Evolutionary conservation across 2,888 invertebrate species (phyloP).

Genomic region (Nomada hirtipes): DNA sequence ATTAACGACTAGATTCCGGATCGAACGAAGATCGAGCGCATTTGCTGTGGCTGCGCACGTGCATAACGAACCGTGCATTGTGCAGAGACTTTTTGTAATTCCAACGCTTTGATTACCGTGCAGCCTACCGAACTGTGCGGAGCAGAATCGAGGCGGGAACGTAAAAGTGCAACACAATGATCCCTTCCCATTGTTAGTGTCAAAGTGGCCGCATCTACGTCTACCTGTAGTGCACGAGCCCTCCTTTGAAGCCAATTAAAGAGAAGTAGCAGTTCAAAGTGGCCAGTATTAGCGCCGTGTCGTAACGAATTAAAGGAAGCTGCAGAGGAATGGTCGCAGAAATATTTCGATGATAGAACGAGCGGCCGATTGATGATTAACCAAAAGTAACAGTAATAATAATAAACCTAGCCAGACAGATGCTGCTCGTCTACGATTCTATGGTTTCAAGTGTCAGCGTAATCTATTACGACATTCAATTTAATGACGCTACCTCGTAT

Average conservation of each 20-base stretch:
- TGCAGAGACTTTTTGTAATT: conserved; percentile 46
- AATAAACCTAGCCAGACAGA: too few relatives aligned
- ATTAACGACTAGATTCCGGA: conserved; percentile 32
- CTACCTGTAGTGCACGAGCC: background rate
- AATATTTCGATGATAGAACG: background rate
- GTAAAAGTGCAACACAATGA: conserved; percentile 25
- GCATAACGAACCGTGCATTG: conserved; percentile 63
- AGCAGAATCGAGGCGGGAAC: conserved; percentile 8
- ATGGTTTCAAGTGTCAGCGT: background rate
- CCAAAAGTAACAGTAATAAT: too few relatives aligned
- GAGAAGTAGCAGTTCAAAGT: background rate
- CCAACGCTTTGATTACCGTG: conserved; percentile 58
- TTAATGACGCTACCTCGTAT: conserved; percentile 41
- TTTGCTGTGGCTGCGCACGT: conserved; percentile 54
- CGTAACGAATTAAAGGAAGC: too few relatives aligned
- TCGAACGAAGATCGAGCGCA: conserved; percentile 52
- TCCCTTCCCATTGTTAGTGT: conserved; percentile 11
- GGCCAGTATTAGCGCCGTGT: too few relatives aligned
- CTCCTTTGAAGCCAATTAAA: conserved; percentile 10
- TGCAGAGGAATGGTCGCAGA: too few relatives aligned
- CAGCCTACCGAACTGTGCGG: conserved; percentile 33
- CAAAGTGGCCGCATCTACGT: background rate
- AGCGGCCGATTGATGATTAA: too few relatives aligned
- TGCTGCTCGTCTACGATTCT: background rate
- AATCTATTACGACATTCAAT: conserved; percentile 41